phyloP scores from a whole-genome alignment of 2,888 invertebrate genomes.

The Amphipoea oculea region DNA sequence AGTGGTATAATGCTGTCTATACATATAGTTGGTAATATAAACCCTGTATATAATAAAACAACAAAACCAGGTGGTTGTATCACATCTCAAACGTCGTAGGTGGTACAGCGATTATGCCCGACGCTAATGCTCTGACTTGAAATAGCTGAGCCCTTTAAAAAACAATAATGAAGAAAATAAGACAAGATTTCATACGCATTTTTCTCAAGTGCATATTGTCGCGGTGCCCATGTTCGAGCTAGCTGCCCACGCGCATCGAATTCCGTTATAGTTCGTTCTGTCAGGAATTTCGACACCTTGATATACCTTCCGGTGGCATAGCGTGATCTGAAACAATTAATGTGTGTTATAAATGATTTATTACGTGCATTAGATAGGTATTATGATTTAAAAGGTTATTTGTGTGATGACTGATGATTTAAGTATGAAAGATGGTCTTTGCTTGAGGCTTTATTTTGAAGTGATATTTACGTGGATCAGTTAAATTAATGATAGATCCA shows the following conservation, averaged over 20 bases:
- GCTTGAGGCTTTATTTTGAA: conserved; percentile 6
- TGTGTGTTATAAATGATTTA: conserved; percentile 46
- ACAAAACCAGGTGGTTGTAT: background rate
- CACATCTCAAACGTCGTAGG: conserved; percentile 31
- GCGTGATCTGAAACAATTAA: conserved; percentile 52
- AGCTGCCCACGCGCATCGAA: conserved; percentile 59
- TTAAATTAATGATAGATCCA: background rate
- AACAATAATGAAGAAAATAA: conserved; percentile 31
- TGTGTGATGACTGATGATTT: conserved; percentile 27
- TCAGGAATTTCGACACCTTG: conserved; percentile 55
- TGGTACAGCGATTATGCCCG: conserved; percentile 21
- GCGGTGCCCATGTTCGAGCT: conserved; percentile 39
- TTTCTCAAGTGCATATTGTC: conserved; percentile 49
- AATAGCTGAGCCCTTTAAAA: conserved; percentile 37
- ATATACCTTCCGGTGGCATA: conserved; percentile 34
- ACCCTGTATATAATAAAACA: background rate
- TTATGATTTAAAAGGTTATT: conserved; percentile 28
- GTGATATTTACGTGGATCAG: conserved; percentile 12
- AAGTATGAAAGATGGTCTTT: conserved; percentile 5
- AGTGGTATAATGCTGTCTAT: too few relatives aligned
- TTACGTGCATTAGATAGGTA: conserved; percentile 26
- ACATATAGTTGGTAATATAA: too few relatives aligned
- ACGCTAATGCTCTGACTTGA: conserved; percentile 35
- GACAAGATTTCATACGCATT: conserved; percentile 28
- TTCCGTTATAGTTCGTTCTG: conserved; percentile 62